phyloP scores from a whole-genome alignment of 2,113 vertebrate genomes.

The Chlamydotis undulata region DNA sequence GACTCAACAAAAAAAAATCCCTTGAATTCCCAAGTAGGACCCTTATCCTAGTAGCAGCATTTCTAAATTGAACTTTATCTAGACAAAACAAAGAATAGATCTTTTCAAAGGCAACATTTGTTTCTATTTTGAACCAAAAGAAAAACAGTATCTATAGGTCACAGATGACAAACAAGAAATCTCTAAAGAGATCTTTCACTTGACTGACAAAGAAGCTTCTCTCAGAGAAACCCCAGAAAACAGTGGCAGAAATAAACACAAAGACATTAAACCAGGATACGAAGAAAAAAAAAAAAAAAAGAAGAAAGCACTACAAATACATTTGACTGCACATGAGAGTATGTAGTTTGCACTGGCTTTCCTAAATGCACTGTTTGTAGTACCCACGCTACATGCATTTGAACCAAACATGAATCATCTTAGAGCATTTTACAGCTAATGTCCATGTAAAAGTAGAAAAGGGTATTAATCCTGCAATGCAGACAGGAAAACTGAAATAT shows the following conservation, averaged over 20 bases:
- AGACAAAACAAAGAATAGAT: not conserved
- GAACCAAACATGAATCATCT: not conserved
- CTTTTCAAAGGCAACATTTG: not conserved
- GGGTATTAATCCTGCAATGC: not conserved
- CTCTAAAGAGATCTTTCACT: constrained; percentile 50
- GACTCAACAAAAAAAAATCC: constrained; percentile 10
- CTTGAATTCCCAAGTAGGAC: constrained; percentile 16
- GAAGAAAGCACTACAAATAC: constrained; percentile 21
- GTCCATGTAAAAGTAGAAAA: not conserved
- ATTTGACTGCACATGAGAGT: not conserved
- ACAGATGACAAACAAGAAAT: constrained; percentile 44
- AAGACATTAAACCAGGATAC: not conserved
- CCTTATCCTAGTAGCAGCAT: not conserved
- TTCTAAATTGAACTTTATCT: constrained; percentile 26
- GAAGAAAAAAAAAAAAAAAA: constrained; percentile 16
- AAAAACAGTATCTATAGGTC: constrained; percentile 26
- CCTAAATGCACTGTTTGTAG: not conserved
- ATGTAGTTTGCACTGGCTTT: not conserved
- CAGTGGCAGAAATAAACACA: constrained; percentile 36
- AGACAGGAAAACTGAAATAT: not conserved
- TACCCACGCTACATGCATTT: not conserved
- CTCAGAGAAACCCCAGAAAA: constrained; percentile 30
- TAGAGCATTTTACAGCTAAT: not conserved
- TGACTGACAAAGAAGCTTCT: constrained; percentile 15
- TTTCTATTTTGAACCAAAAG: constrained; percentile 28